Conservation (phyloP, 2,797 vertebrate genomes). For the Sebastes reedi region DNA sequence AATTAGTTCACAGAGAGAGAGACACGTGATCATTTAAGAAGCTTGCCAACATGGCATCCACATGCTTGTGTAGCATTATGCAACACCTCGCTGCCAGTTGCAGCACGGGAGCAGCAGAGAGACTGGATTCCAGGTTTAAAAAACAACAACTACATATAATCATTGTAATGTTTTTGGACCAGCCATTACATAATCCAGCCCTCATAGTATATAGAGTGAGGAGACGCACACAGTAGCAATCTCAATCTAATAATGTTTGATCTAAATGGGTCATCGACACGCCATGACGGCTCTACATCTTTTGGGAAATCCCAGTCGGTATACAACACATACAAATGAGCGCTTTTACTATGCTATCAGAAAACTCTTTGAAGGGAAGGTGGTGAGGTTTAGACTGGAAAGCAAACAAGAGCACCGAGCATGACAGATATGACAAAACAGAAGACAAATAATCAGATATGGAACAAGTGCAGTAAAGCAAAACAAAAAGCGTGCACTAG, state of each 20-base stretch:
- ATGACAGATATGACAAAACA: slow-evolving; percentile 20
- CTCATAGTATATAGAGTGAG: background rate
- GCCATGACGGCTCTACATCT: slow-evolving; percentile 6
- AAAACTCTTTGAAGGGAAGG: slow-evolving; percentile 9
- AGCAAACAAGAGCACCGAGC: slow-evolving; percentile 1
- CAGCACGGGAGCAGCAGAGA: slow-evolving; percentile 14
- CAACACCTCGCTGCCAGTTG: slow-evolving; percentile 5
- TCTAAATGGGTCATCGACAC: slow-evolving; percentile 47
- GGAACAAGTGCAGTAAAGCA: background rate
- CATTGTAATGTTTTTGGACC: slow-evolving; percentile 19
- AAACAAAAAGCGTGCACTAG: background rate
- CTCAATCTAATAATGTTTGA: slow-evolving; percentile 21
- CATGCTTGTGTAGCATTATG: slow-evolving; percentile 19
- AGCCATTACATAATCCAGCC: slow-evolving; percentile 24
- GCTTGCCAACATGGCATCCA: slow-evolving; percentile 17
- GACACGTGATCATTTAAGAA: background rate
- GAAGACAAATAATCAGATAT: slow-evolving; percentile 33
- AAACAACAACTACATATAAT: slow-evolving; percentile 2
- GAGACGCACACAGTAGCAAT: slow-evolving; percentile 5
- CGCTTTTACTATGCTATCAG: background rate
- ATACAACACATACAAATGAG: background rate
- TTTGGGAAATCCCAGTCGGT: slow-evolving; percentile 19
- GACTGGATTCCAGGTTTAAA: slow-evolving; percentile 5
- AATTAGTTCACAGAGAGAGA: slow-evolving; percentile 15
- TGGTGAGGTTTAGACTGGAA: background rate